These are phyloP conservation scores for Synergus umbraculus DNA, from an alignment of 2,888 invertebrate genomes.

Conservation along the genomic window DNA sequence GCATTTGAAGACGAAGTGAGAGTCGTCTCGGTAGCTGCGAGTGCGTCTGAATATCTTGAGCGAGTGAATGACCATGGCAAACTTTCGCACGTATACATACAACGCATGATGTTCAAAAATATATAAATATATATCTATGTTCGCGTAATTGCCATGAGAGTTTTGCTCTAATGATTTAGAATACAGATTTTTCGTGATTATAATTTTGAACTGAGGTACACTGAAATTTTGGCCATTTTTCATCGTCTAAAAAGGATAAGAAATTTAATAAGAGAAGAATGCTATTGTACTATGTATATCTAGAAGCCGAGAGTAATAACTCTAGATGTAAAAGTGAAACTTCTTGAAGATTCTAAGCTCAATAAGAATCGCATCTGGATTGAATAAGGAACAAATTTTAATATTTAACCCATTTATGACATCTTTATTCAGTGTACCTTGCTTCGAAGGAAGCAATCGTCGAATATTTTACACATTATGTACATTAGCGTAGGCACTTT, in stretches of 20 bases:
- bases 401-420: neutral
- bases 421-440: conserved; percentile 33
- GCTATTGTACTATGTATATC: neutral
- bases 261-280: no score
- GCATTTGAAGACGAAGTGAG: conserved; percentile 52
- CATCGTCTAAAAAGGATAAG: neutral
- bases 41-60: conserved; percentile 52
- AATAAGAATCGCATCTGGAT: neutral
- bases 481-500: conserved; percentile 5
- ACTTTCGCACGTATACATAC: conserved; percentile 58
- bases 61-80: conserved; percentile 60
- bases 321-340: neutral
- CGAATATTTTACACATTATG: conserved; percentile 13
- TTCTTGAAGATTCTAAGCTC: neutral
- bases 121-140: conserved; percentile 45
- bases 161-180: conserved; percentile 44
- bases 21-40: conserved; percentile 49
- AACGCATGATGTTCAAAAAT: conserved; percentile 52
- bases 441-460: conserved; percentile 5
- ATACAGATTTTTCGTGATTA: neutral
- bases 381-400: neutral
- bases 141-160: conserved; percentile 52
- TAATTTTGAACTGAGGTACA: neutral
- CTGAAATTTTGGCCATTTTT: conserved; percentile 19
- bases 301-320: neutral